Evolutionary conservation across 2,797 vertebrate species (phyloP).

Genomic region (Myotis daubentonii): DNA sequence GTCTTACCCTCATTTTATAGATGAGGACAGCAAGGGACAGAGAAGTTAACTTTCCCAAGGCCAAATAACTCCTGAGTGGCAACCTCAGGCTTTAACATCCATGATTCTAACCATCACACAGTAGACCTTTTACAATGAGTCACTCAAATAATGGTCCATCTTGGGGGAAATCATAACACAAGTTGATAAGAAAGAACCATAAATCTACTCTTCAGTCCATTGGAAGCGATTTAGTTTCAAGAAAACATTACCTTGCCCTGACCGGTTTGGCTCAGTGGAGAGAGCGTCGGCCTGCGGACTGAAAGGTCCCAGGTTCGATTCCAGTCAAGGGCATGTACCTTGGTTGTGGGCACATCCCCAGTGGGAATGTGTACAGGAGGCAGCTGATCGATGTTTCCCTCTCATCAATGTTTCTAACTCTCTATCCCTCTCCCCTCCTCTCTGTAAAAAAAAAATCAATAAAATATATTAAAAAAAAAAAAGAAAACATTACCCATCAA

Average conservation of each 20-base stretch:
- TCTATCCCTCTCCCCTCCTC: too few relatives aligned
- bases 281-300: too few relatives aligned
- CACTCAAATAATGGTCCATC: background rate
- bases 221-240: background rate
- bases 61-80: background rate
- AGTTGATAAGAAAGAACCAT: background rate
- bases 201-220: background rate
- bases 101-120: background rate
- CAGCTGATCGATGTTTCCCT: too few relatives aligned
- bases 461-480: too few relatives aligned
- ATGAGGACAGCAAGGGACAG: background rate
- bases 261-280: too few relatives aligned
- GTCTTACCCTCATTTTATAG: background rate
- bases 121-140: background rate
- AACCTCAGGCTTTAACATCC: background rate
- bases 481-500: background rate
- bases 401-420: too few relatives aligned
- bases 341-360: too few relatives aligned
- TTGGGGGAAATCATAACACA: background rate
- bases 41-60: background rate
- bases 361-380: too few relatives aligned
- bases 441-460: too few relatives aligned
- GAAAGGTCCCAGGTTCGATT: too few relatives aligned
- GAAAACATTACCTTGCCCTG: background rate
- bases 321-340: too few relatives aligned